These are phyloP conservation scores for Odobenus rosmarus DNA, from an alignment of 2,113 vertebrate genomes.

Conservation along the genomic window DNA sequence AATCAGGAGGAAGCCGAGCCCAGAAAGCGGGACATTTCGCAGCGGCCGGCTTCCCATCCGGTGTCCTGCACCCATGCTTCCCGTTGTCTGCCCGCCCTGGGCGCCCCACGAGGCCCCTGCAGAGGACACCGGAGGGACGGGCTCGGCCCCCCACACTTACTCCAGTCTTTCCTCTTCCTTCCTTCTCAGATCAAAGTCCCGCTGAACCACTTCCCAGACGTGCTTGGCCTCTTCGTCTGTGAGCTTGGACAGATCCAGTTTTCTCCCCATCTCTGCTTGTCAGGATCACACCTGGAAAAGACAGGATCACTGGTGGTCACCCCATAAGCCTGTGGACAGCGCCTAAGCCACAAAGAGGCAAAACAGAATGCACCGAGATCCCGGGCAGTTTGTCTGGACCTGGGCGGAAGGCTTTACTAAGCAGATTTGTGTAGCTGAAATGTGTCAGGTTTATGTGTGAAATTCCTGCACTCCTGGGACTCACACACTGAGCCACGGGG, in stretches of 20 bases:
- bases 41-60: fast-evolving
- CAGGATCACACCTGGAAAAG: conserved; percentile 2
- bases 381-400: not conserved
- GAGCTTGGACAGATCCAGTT: conserved; percentile 95
- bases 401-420: not conserved
- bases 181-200: conserved; percentile 94
- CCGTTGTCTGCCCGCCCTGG: fast-evolving
- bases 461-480: not conserved
- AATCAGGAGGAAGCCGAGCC: fast-evolving
- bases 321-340: fast-evolving
- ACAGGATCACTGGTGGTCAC: not conserved
- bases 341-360: fast-evolving
- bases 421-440: fast-evolving
- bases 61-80: fast-evolving
- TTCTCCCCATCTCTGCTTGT: conserved; percentile 88
- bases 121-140: fast-evolving
- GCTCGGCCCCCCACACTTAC: conserved; percentile 83
- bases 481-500: fast-evolving
- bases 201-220: conserved; percentile 94
- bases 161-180: conserved; percentile 93
- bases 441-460: not conserved
- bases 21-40: not conserved
- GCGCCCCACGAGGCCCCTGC: fast-evolving
- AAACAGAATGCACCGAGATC: fast-evolving
- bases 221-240: conserved; percentile 96